Base-by-base conservation (phyloP, 2,797 vertebrate species). In the Acipenser oxyrinchus region DNA sequence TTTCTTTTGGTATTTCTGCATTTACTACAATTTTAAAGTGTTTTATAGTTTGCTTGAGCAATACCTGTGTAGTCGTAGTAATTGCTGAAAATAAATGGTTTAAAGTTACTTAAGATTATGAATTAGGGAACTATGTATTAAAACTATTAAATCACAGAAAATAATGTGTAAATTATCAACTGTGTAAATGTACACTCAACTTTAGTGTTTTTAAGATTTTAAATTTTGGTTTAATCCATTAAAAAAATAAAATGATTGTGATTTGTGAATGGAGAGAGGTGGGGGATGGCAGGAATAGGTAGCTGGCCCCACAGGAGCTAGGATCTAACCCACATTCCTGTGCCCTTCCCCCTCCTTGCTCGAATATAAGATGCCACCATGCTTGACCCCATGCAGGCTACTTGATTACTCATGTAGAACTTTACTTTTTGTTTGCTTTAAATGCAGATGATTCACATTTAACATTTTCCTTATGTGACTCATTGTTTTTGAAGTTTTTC, bases 301-400 rank as follows among this genome's bases (percentile, higher is more conserved):
- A 66, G 67, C 67, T 68, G 64, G 57, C 62, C 64, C 49, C 67
- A 62, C 61, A 69, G 65, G 57, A 50, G 68, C 59, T 65, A 51
- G 59, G 63, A 67, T 65, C 51, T 64, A 65, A 69, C 55, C 69
- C 61, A 66, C 76, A 73, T 76, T 76, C 72, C 67, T 73, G 9
- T 66, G 61, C 66, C 64, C 74, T 69, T 52, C 71, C 71, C 69
- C 68, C 68, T 65, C 65, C 70, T 60, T 55, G 57, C 70, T 70
- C 68, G 65, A 74, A 70, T 69, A 69, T 73, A 72, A 74, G 68
- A 69, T 77, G 69, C 67, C 62, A 69, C 67, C 68, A 59, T 72
- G 70, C 61, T 49, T 75, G 67, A 72, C 73, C 72, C 62, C 72
- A 72, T 52, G 53, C 58, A 74, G 61, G 48, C 66, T 68, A 65